These are phyloP conservation scores for Osedax fenrisi DNA, from an alignment of 2,888 invertebrate genomes.

Conservation along the genomic window DNA sequence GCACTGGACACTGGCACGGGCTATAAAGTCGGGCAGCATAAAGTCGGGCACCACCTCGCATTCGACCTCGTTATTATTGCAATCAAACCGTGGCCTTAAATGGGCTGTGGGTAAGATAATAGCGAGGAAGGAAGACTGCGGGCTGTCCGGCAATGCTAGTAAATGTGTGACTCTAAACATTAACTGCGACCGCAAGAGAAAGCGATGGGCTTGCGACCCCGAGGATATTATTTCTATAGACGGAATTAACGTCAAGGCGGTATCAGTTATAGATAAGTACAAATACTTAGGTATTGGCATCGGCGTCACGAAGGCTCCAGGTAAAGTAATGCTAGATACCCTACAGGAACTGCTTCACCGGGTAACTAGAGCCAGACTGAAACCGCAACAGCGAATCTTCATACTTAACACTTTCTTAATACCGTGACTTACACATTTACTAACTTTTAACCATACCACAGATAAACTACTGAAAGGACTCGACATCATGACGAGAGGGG, in stretches of 20 bases:
- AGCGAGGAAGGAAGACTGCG: too few relatives aligned
- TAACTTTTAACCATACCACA: background rate
- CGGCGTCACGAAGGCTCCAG: background rate
- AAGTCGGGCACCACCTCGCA: too few relatives aligned
- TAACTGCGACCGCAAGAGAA: background rate
- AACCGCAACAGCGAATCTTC: background rate
- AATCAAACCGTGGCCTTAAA: too few relatives aligned
- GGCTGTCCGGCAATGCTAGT: background rate
- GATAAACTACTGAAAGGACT: background rate
- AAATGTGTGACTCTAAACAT: background rate
- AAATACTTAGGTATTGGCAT: background rate
- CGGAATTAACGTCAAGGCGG: too few relatives aligned
- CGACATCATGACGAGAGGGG: background rate
- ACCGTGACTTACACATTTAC: background rate
- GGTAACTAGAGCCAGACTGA: background rate
- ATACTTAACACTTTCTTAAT: background rate
- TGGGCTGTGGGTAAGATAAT: too few relatives aligned
- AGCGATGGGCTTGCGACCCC: background rate
- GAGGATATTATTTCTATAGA: too few relatives aligned
- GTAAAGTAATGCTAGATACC: background rate
- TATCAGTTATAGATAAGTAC: background rate
- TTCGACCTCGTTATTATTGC: too few relatives aligned
- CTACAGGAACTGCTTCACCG: background rate
- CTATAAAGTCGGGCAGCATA: too few relatives aligned
- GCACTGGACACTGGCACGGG: too few relatives aligned